Percentiles rank a stretch among this genome's conserved stretches.
Evolutionary conservation across 2,797 vertebrate genomes (phyloP).

Genomic region (Brachyalestes nurse): DNA sequence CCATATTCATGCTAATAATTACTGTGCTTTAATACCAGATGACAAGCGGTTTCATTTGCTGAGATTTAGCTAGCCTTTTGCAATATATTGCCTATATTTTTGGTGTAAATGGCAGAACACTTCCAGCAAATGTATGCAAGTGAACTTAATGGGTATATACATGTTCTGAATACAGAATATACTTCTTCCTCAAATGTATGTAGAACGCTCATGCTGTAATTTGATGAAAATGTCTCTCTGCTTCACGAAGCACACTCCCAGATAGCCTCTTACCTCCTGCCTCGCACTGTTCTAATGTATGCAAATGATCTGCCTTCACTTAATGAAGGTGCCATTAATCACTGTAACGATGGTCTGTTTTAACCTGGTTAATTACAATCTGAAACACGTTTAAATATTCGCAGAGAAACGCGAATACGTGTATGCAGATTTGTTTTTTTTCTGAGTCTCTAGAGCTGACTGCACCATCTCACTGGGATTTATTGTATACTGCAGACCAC

Average conservation of each 20-base stretch:
- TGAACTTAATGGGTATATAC: not conserved
- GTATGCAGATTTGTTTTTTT: constrained; percentile 36
- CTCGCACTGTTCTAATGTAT: constrained; percentile 81
- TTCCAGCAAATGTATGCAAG: constrained; percentile 5
- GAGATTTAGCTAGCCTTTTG: not conserved
- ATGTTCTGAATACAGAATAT: constrained; percentile 19
- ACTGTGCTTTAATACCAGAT: constrained; percentile 29
- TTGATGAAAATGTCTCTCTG: constrained; percentile 39
- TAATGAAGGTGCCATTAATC: constrained; percentile 86
- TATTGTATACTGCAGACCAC: not conserved
- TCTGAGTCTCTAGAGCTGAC: not conserved
- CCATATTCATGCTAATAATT: constrained; percentile 37
- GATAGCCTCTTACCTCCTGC: constrained; percentile 62
- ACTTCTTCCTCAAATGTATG: constrained; percentile 2
- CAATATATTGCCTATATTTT: constrained; percentile 10
- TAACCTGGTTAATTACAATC: constrained; percentile 78
- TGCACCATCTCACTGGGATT: not conserved
- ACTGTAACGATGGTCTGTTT: constrained; percentile 81
- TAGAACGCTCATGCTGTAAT: constrained; percentile 26
- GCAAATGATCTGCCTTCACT: constrained; percentile 80
- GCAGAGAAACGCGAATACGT: constrained; percentile 35
- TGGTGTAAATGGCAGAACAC: not conserved
- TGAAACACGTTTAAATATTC: constrained; percentile 49
- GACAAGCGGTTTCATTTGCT: constrained; percentile 13
- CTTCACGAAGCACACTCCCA: constrained; percentile 17